Evolutionary conservation across 2,113 vertebrate species (phyloP).

Genomic region (Fregata magnificens): DNA sequence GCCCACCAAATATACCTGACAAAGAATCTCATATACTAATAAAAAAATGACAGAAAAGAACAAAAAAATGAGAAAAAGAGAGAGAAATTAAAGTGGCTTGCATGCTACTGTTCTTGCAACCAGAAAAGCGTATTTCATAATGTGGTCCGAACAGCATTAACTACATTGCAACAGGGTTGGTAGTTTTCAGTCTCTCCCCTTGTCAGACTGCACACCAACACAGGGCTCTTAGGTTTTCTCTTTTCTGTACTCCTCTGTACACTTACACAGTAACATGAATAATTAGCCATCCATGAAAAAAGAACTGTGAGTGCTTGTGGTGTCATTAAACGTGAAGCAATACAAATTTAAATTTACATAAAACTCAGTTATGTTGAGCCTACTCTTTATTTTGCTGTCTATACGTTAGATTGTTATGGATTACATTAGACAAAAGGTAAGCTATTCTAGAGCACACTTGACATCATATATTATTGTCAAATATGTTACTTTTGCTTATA

Average conservation of each 20-base stretch:
- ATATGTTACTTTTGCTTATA: background rate
- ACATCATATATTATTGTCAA: background rate
- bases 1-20: background rate
- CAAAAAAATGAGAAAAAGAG: background rate
- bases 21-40: background rate
- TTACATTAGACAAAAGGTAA: background rate
- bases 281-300: background rate
- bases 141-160: background rate
- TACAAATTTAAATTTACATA: background rate
- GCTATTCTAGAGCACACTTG: background rate
- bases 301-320: background rate
- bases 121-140: background rate
- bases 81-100: background rate
- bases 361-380: background rate
- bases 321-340: background rate
- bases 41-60: background rate
- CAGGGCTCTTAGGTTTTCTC: background rate
- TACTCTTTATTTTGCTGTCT: background rate
- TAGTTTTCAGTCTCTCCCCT: background rate
- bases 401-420: background rate
- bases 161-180: background rate
- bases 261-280: background rate
- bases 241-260: background rate
- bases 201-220: background rate
- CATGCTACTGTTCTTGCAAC: background rate